Evolutionary conservation across 2,797 vertebrate species (phyloP).

Genomic region (Eulemur albifrons): DNA sequence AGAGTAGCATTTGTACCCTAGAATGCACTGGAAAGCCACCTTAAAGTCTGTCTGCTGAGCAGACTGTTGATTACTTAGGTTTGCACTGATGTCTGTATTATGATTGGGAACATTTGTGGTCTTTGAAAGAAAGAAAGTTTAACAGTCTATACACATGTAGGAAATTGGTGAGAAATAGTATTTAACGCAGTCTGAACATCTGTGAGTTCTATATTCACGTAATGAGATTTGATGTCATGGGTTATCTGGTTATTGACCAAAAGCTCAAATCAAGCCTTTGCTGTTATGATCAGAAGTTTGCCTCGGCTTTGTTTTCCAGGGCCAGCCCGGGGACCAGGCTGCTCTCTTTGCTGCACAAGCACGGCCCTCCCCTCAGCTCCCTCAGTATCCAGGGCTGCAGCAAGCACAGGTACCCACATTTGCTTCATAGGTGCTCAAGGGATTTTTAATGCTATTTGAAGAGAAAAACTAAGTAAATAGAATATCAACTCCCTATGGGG

Average conservation of each 20-base stretch:
- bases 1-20: background rate
- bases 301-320: slow-evolving; percentile 80
- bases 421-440: background rate
- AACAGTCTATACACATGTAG: background rate
- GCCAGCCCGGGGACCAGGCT: slow-evolving; percentile 83
- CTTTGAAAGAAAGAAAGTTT: background rate
- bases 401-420: slow-evolving; percentile 83
- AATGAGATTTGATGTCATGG: background rate
- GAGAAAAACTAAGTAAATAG: background rate
- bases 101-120: background rate
- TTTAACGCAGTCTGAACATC: background rate
- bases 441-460: background rate
- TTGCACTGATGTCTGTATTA: background rate
- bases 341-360: slow-evolving; percentile 82
- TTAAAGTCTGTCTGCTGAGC: background rate
- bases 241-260: background rate
- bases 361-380: slow-evolving; percentile 77
- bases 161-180: background rate
- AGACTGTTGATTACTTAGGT: background rate
- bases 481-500: background rate
- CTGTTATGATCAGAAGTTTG: background rate
- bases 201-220: background rate
- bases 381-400: slow-evolving; percentile 82
- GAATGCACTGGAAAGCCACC: background rate
- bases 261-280: background rate